Evolutionary conservation across 2,888 invertebrate species (phyloP).

Genomic region (Balanococcus diminutus): DNA sequence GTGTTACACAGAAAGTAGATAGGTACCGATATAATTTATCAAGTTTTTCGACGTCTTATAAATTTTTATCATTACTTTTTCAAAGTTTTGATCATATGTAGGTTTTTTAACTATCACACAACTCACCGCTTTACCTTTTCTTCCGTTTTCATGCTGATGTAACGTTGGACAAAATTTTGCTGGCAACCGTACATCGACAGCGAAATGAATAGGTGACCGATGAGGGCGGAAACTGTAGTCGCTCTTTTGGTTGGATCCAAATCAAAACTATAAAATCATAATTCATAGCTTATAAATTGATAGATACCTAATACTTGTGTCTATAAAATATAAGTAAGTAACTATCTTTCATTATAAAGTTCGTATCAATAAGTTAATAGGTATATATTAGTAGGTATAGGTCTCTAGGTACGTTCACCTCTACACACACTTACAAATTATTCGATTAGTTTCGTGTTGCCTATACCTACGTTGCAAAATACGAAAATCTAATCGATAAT

Average conservation of each 20-base stretch:
- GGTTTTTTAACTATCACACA: slow-evolving; percentile 2
- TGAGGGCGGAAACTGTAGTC: slow-evolving; percentile 76
- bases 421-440: too few species aligned
- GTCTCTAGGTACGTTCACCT: too few species aligned
- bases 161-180: slow-evolving; percentile 86
- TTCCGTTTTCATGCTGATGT: slow-evolving; percentile 78
- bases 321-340: too few species aligned
- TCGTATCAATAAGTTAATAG: too few species aligned
- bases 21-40: not conserved
- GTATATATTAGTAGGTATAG: not conserved
- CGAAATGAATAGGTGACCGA: slow-evolving; percentile 86
- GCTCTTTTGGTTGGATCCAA: slow-evolving; percentile 77
- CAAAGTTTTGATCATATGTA: too few species aligned
- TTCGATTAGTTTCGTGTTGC: too few species aligned
- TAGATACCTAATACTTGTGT: not conserved
- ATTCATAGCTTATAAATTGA: slow-evolving; percentile 14
- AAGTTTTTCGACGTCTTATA: too few species aligned
- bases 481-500: not conserved
- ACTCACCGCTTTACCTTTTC: slow-evolving; percentile 72
- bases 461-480: too few species aligned
- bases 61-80: too few species aligned
- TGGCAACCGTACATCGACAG: slow-evolving; percentile 87
- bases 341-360: too few species aligned
- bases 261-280: slow-evolving; percentile 66
- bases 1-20: not conserved